These are phyloP conservation scores for Phaethon lepturus DNA, from an alignment of 2,113 vertebrate species.

Conservation along the genomic window DNA sequence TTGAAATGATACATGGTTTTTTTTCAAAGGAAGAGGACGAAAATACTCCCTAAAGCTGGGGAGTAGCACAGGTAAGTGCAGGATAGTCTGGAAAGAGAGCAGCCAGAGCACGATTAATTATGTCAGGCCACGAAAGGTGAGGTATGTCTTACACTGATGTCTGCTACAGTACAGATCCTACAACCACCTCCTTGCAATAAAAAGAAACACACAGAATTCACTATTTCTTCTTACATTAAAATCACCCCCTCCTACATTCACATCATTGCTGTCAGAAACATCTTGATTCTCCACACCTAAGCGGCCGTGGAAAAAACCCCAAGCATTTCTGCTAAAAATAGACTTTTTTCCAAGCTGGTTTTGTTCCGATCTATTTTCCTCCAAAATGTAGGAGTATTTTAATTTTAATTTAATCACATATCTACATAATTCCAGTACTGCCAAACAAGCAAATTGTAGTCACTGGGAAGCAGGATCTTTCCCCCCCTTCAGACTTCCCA, in stretches of 20 bases:
- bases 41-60: neutral
- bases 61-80: neutral
- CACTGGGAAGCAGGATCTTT: neutral
- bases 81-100: neutral
- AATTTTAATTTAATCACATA: neutral
- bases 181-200: neutral
- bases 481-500: neutral
- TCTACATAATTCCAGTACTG: neutral
- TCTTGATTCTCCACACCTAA: conserved; percentile 23
- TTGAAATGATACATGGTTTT: rapidly evolving
- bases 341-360: neutral
- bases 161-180: neutral
- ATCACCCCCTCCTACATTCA: conserved; percentile 41
- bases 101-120: neutral
- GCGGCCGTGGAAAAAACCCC: neutral
- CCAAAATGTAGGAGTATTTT: neutral
- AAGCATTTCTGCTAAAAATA: conserved; percentile 29
- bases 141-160: neutral
- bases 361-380: neutral
- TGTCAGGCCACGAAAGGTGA: neutral
- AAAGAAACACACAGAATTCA: neutral
- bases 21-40: neutral
- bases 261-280: conserved; percentile 40
- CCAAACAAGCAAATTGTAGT: neutral
- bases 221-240: conserved; percentile 15